These are phyloP conservation scores for Sebastes nivosus DNA, from an alignment of 2,797 vertebrate genomes.

Conservation along the genomic window DNA sequence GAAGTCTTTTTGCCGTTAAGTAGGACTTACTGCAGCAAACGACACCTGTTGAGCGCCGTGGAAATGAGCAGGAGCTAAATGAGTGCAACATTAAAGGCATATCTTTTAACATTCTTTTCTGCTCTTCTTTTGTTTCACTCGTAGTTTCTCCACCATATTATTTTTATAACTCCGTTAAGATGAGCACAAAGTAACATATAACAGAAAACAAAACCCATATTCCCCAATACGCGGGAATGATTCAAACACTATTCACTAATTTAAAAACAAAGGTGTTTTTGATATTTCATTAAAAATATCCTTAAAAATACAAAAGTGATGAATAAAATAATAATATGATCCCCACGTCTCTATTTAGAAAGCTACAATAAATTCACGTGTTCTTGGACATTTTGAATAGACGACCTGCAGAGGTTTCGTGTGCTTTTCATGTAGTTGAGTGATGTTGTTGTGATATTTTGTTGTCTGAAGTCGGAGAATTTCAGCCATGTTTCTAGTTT, in stretches of 20 bases:
- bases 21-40: slow-evolving; percentile 65
- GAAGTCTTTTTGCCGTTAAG: slow-evolving; percentile 82
- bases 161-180: neutral
- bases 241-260: neutral
- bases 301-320: neutral
- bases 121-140: slow-evolving; percentile 43
- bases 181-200: neutral
- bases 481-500: slow-evolving; percentile 72
- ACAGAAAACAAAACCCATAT: slow-evolving; percentile 3
- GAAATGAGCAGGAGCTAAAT: slow-evolving; percentile 60
- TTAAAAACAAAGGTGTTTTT: neutral
- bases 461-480: slow-evolving; percentile 44
- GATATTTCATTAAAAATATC: neutral
- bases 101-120: slow-evolving; percentile 10
- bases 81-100: slow-evolving; percentile 59
- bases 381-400: slow-evolving; percentile 19
- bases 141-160: neutral
- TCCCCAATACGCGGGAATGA: slow-evolving; percentile 12
- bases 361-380: neutral
- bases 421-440: slow-evolving; percentile 1
- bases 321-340: neutral
- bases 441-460: slow-evolving; percentile 13
- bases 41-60: slow-evolving; percentile 78
- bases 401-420: neutral
- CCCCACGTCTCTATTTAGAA: neutral